A percentile compares a stretch with the other conserved stretches of the same genome.
phyloP scores from a whole-genome alignment of 2,113 vertebrate genomes.

The Haemorhous mexicanus region DNA sequence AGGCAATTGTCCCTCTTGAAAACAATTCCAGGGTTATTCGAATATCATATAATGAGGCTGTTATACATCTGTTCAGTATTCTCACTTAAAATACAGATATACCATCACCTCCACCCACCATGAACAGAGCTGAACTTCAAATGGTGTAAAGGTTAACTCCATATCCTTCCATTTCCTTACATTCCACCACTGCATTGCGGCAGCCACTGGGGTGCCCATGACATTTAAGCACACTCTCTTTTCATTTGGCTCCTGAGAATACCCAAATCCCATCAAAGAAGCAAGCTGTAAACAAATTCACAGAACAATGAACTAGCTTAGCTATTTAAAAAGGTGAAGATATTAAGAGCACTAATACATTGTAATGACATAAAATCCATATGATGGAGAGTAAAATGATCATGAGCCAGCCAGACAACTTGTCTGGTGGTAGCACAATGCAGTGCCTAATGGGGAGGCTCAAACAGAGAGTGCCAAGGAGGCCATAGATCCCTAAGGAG shows the following conservation, averaged over 20 bases:
- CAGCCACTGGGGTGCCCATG: background rate
- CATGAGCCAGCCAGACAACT: background rate
- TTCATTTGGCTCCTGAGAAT: background rate
- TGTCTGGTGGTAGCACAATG: background rate
- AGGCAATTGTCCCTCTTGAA: background rate
- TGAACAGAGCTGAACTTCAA: background rate
- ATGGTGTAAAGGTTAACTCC: background rate
- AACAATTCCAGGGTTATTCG: background rate
- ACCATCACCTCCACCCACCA: background rate
- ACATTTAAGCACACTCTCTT: background rate
- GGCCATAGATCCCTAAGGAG: background rate
- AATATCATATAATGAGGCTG: background rate
- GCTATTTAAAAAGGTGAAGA: background rate
- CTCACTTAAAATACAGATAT: background rate
- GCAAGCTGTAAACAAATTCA: background rate
- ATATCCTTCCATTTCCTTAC: background rate
- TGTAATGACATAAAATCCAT: constrained; percentile 23
- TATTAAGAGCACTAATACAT: background rate
- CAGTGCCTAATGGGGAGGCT: background rate
- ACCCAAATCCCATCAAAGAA: background rate
- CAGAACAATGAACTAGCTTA: background rate
- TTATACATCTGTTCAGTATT: background rate
- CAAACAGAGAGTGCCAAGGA: background rate
- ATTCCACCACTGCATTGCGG: background rate
- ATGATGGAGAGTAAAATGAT: background rate